Conservation (phyloP, 23 tunicate species). For the Halocynthia roretzi region DNA sequence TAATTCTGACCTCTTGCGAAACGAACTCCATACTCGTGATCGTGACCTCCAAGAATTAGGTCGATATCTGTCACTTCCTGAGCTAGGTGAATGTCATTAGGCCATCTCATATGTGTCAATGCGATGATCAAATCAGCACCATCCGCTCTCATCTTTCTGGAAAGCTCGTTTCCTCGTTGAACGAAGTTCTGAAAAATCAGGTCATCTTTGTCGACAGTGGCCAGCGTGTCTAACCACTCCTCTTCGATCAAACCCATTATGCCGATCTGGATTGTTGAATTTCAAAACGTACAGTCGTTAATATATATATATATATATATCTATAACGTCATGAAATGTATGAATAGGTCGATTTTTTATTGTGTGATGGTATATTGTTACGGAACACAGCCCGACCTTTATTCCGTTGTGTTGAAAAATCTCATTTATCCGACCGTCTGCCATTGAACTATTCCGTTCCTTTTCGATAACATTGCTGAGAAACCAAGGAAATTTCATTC, state of each 20-base stretch:
- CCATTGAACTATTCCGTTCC: conserved; percentile 29
- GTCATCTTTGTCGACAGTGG: conserved; percentile 47
- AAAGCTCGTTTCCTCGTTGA: conserved; percentile 31
- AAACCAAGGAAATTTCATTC: conserved; percentile 77
- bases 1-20: conserved; percentile 40
- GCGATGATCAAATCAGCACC: conserved; percentile 72
- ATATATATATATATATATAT: not conserved
- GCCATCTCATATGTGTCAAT: conserved; percentile 94
- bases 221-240: conserved; percentile 92
- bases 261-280: conserved; percentile 27
- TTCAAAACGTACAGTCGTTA: not conserved
- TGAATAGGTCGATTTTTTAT: not conserved
- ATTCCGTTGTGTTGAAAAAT: conserved; percentile 40
- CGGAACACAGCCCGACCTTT: conserved; percentile 22
- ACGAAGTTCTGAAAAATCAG: conserved; percentile 56
- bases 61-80: conserved; percentile 57
- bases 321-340: not conserved
- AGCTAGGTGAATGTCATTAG: conserved; percentile 68
- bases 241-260: conserved; percentile 84
- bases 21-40: conserved; percentile 71
- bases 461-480: conserved; percentile 73
- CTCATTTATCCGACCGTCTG: conserved; percentile 36
- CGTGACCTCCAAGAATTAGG: conserved; percentile 89
- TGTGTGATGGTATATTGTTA: not conserved
- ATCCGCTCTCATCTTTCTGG: conserved; percentile 42